Evolutionary conservation across 2,113 vertebrate genomes (phyloP).

Genomic region (Clinocottus analis): DNA sequence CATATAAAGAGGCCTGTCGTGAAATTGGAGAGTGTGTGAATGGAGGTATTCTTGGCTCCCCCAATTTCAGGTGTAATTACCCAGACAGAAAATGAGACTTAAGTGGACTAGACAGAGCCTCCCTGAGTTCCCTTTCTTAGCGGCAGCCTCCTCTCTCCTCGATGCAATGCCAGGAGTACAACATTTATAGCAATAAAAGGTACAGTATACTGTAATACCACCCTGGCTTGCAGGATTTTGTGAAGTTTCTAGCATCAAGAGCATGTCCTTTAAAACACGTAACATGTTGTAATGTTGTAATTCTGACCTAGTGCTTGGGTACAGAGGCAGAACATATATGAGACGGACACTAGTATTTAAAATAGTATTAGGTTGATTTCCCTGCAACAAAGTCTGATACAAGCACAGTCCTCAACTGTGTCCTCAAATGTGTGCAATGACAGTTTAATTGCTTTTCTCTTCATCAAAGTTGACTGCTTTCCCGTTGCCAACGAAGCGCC

Average conservation of each 20-base stretch:
- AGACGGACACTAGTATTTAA: background rate
- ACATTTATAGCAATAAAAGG: conserved; percentile 24
- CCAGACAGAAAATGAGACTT: conserved; percentile 61
- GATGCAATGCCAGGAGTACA: conserved; percentile 18
- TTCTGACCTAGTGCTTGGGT: background rate
- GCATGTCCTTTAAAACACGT: background rate
- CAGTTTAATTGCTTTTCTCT: background rate
- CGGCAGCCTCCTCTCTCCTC: conserved; percentile 24
- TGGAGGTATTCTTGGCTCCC: conserved; percentile 54
- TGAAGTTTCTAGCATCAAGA: background rate
- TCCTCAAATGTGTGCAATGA: background rate
- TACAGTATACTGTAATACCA: background rate
- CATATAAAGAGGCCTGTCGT: conserved; percentile 22
- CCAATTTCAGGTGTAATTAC: conserved; percentile 83
- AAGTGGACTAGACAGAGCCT: conserved; percentile 68
- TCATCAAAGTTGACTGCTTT: background rate
- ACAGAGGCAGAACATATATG: background rate
- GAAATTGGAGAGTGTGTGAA: conserved; percentile 59
- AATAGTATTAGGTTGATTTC: background rate
- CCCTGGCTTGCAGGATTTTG: background rate
- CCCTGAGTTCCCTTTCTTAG: conserved; percentile 34
- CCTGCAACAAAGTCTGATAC: background rate
- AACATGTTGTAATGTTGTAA: background rate
- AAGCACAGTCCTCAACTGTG: background rate
- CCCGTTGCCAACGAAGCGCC: conserved; percentile 3